These are phyloP conservation scores for Coryphaenoides rupestris DNA, from an alignment of 2,113 vertebrate genomes.

Conservation along the genomic window DNA sequence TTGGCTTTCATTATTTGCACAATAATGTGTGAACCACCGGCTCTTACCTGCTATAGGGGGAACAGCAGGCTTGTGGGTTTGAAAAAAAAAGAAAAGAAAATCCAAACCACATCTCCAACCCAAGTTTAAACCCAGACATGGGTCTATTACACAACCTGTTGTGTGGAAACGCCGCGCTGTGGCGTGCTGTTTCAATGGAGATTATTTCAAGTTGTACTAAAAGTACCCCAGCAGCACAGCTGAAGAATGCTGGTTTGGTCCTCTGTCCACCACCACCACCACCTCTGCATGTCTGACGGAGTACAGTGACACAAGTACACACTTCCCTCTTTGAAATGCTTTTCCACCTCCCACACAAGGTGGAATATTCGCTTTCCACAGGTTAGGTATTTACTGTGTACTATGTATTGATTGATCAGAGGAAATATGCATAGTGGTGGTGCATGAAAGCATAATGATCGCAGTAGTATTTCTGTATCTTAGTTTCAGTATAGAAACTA, in stretches of 20 bases:
- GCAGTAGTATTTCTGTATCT: too few species aligned
- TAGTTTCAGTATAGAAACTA: too few species aligned
- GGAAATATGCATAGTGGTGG: too few species aligned
- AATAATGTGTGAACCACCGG: slow-evolving; percentile 1
- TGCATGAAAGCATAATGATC: too few species aligned
- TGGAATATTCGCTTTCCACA: slow-evolving; percentile 38
- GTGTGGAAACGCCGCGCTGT: slow-evolving; percentile 35
- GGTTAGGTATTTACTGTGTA: too few species aligned
- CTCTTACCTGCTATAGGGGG: slow-evolving; percentile 37
- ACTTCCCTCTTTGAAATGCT: slow-evolving; percentile 59
- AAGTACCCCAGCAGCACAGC: slow-evolving; percentile 53
- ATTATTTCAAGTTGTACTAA: slow-evolving; percentile 71
- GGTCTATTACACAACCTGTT: slow-evolving; percentile 55
- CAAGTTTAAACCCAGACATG: slow-evolving; percentile 24
- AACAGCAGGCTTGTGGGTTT: slow-evolving; percentile 56
- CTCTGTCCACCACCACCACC: slow-evolving; percentile 43
- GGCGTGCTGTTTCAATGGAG: slow-evolving; percentile 60
- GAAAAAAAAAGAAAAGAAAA: neutral
- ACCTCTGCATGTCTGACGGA: slow-evolving; percentile 56
- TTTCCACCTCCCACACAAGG: too few species aligned
- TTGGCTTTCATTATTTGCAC: neutral
- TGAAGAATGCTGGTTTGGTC: slow-evolving; percentile 50
- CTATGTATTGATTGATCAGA: too few species aligned
- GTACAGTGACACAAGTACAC: slow-evolving; percentile 45
- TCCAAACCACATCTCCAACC: slow-evolving; percentile 48